These are phyloP conservation scores for Nasonia oneida DNA, from an alignment of 2,888 invertebrate species.

Conservation along the genomic window DNA sequence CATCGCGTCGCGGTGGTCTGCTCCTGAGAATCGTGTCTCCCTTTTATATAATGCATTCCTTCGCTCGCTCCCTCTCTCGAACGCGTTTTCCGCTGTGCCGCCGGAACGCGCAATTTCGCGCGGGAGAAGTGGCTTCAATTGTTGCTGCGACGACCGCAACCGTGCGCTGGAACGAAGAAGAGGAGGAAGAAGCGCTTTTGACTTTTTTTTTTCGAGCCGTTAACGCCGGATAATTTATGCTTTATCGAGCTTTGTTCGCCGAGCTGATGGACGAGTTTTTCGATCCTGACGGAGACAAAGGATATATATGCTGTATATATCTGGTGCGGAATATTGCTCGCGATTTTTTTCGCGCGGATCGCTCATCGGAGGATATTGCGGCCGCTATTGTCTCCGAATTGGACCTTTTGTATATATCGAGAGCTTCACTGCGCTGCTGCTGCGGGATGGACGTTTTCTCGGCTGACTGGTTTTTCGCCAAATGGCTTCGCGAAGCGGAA, in stretches of 20 bases:
- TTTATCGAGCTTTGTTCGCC: slow-evolving; percentile 60
- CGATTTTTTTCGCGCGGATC: slow-evolving; percentile 3
- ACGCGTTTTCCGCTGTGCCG: slow-evolving; percentile 56
- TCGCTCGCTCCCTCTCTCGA: not conserved
- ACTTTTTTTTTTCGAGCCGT: slow-evolving; percentile 33
- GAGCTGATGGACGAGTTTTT: not conserved
- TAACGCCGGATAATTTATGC: slow-evolving; percentile 58
- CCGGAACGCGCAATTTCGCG: slow-evolving; percentile 52
- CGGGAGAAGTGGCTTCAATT: slow-evolving; percentile 35
- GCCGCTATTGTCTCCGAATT: not conserved
- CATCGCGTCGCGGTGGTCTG: slow-evolving; percentile 58
- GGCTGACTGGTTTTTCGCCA: not conserved
- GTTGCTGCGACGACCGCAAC: slow-evolving; percentile 48
- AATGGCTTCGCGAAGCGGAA: not conserved
- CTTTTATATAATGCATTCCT: slow-evolving; percentile 56
- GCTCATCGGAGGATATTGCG: not conserved
- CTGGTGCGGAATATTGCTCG: slow-evolving; percentile 21
- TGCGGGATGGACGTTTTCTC: not conserved
- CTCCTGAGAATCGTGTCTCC: slow-evolving; percentile 54
- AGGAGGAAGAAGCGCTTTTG: not conserved
- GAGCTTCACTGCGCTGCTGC: not conserved
- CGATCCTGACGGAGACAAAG: slow-evolving; percentile 48
- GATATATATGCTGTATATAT: not conserved
- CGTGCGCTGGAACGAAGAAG: not conserved
- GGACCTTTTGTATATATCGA: not conserved